phyloP scores from a whole-genome alignment of 2,888 invertebrate genomes.

The Uropetala carovei region DNA sequence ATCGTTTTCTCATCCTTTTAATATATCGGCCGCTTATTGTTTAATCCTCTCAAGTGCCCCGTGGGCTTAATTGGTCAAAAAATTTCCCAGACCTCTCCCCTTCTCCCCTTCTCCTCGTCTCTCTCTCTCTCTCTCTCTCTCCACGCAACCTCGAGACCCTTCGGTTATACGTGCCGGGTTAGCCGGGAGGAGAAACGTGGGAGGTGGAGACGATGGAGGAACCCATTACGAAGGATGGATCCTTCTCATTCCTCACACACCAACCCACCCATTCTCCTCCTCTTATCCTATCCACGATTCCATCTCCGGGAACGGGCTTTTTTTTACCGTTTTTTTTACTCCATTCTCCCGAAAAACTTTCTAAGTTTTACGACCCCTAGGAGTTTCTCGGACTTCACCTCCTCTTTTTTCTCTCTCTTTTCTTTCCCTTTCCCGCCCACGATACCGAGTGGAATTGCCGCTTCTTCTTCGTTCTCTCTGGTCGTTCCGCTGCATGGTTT shows the following conservation, averaged over 20 bases:
- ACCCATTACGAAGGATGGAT: neutral
- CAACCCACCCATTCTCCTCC: constrained; percentile 1
- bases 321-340: constrained; percentile 29
- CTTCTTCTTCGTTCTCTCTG: neutral
- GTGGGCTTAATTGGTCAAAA: neutral
- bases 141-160: neutral
- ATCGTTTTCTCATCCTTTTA: neutral
- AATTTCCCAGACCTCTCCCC: neutral
- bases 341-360: constrained; percentile 15
- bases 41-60: neutral
- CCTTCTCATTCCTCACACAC: neutral
- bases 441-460: neutral
- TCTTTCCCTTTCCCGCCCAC: neutral
- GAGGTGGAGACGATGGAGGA: neutral
- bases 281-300: neutral
- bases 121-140: neutral
- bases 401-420: neutral
- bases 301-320: neutral
- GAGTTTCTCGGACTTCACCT: constrained; percentile 3
- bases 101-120: neutral
- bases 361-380: constrained; percentile 25
- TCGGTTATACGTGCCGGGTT: neutral
- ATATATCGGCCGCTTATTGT: neutral
- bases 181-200: neutral
- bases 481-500: constrained; percentile 34